phyloP scores from a whole-genome alignment of 2,113 vertebrate species.

The Natator depressus region DNA sequence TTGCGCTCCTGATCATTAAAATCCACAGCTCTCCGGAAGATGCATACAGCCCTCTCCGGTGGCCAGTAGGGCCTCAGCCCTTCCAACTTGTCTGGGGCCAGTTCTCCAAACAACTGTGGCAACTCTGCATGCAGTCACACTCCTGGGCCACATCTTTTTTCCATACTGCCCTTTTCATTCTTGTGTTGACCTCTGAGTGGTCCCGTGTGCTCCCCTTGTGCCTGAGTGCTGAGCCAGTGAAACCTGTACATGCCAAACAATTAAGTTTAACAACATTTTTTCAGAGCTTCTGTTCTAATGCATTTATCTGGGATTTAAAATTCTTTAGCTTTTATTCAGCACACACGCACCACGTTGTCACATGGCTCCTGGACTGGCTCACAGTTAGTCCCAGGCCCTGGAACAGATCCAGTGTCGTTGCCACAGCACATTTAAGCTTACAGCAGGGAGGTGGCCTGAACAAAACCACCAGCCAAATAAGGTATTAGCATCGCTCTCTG shows the following conservation, averaged over 20 bases:
- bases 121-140: slow-evolving; percentile 46
- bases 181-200: slow-evolving; percentile 29
- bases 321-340: slow-evolving; percentile 64
- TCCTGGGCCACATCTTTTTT: slow-evolving; percentile 60
- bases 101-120: slow-evolving; percentile 26
- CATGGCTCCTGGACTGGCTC: background rate
- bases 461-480: slow-evolving; percentile 49
- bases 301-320: slow-evolving; percentile 60
- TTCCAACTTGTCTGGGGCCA: background rate
- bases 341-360: slow-evolving; percentile 32
- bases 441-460: background rate
- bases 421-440: background rate
- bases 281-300: slow-evolving; percentile 17
- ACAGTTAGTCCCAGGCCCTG: slow-evolving; percentile 35
- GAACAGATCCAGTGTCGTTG: slow-evolving; percentile 54
- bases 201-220: slow-evolving; percentile 49
- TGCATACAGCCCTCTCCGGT: background rate
- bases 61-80: background rate
- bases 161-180: slow-evolving; percentile 60
- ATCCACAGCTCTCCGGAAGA: background rate
- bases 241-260: background rate
- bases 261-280: slow-evolving; percentile 39
- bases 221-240: slow-evolving; percentile 36
- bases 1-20: background rate
- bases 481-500: background rate